A percentile compares a stretch with the other conserved stretches of the same genome.
These are phyloP conservation scores for Anhinga anhinga DNA, from an alignment of 2,113 vertebrate species.

Conservation along the genomic window DNA sequence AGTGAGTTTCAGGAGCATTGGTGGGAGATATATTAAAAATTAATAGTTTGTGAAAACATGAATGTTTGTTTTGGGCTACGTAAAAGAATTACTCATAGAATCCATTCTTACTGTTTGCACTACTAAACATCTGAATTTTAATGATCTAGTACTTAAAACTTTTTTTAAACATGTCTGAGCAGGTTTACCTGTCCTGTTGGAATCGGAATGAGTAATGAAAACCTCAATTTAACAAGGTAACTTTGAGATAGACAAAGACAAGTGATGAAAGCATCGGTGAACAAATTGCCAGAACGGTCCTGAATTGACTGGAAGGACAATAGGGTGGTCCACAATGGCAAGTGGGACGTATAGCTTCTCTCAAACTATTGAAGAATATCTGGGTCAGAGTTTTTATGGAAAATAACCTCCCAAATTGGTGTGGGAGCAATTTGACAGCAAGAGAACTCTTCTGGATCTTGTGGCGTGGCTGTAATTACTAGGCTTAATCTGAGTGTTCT, in stretches of 20 bases:
- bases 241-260: not conserved
- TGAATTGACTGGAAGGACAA: not conserved
- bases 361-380: not conserved
- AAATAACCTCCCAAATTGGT: not conserved
- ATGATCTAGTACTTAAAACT: not conserved
- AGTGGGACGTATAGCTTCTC: not conserved
- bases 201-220: not conserved
- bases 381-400: not conserved
- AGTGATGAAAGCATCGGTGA: not conserved
- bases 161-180: not conserved
- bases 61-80: not conserved
- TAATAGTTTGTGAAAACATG: not conserved
- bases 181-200: not conserved
- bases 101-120: not conserved
- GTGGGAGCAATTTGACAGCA: not conserved
- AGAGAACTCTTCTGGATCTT: not conserved
- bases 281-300: not conserved
- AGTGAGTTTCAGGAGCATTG: not conserved
- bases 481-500: not conserved
- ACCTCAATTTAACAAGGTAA: not conserved
- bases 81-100: not conserved
- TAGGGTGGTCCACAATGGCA: not conserved
- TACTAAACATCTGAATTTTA: not conserved
- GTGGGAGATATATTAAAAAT: not conserved
- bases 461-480: not conserved